Evolutionary conservation across 92 coral and sea anemone species (phyloP).

Genomic region (Epizoanthus scotinus): DNA sequence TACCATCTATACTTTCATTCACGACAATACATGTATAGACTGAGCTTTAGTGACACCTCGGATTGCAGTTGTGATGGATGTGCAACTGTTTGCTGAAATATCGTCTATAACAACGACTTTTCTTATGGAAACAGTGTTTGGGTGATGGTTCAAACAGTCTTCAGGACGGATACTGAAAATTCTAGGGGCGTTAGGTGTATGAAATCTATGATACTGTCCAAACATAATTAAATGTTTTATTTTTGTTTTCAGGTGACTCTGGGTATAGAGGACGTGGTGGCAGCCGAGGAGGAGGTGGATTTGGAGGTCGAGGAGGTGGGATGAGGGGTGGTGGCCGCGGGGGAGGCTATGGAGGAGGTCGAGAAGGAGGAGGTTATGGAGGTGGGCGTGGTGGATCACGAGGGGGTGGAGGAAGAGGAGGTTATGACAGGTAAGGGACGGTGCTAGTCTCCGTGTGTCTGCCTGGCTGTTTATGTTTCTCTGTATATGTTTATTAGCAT

Average conservation of each 20-base stretch:
- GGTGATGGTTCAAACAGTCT: no score
- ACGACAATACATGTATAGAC: no score
- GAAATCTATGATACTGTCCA: background rate
- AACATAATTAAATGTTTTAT: background rate
- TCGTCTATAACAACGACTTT: no score
- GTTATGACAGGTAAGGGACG: slow-evolving; percentile 57
- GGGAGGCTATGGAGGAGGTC: slow-evolving; percentile 54
- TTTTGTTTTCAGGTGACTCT: slow-evolving; percentile 22
- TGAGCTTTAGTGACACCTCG: no score
- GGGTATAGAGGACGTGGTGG: slow-evolving; percentile 43
- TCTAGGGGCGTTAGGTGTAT: background rate
- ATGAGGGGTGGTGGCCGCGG: slow-evolving; percentile 42
- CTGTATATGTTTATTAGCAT: background rate
- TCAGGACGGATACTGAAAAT: no score
- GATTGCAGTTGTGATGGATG: no score
- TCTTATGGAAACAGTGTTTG: no score
- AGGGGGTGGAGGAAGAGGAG: slow-evolving; percentile 59
- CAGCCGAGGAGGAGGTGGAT: slow-evolving; percentile 41
- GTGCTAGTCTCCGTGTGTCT: background rate
- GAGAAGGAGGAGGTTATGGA: slow-evolving; percentile 64
- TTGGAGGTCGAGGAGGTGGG: slow-evolving; percentile 36
- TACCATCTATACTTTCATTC: no score
- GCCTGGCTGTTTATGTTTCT: background rate
- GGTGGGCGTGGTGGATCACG: slow-evolving; percentile 44
- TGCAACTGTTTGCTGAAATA: no score